Evolutionary conservation across 2,888 invertebrate genomes (phyloP), one percentile per base, ranked within the genome.

Genomic region (Trichopoda pennipes): DNA sequence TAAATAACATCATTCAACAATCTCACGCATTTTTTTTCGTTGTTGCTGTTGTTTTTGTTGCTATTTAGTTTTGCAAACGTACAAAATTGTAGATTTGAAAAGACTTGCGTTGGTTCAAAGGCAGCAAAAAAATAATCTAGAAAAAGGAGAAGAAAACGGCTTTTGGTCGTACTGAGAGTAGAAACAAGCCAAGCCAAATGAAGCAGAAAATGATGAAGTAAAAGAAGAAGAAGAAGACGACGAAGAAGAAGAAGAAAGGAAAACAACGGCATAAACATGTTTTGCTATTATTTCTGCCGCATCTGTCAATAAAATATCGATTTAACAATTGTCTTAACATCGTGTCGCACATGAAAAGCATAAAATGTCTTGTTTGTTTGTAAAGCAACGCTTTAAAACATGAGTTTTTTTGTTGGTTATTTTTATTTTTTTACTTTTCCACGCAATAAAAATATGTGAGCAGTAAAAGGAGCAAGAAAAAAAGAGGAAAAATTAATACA

Each of bases 291-390:
- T 79, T 82, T 61, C 79, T 79, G 82, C 82, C 79, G 82, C 82
- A 82, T 81, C 82, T 84, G 84, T 84, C 84, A 84, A 84, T 84
- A 84, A 84, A 84, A 84, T 84, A 84, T 84, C 84, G 84, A 84
- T 80, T 81, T 81, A 84, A 81, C 81, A 81, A 81, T 83, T 81
- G 74, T 78, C 78, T 83, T 70, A 78, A 81, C 81, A 81, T 84
- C 84, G 76, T 80, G 82, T 84, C 81, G 82, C 84, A 82, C 84
- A 77, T 81, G 84, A 70, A 76, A 79, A 70, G 75, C 69, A 85
- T 82, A 79, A 82, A 82, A 82, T 79, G 82, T 82, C 79, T 82
- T 82, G 82, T 82, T 74, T 72, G 70, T 78, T 81, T 78, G 76
- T 81, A 76, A 81, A 73, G 81, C 76, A 74, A 78, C 68, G 73